A percentile compares a stretch with the other conserved stretches of the same genome.
phyloP scores from a whole-genome alignment of 2,888 invertebrate genomes.

The Rhogogaster chlorosoma region DNA sequence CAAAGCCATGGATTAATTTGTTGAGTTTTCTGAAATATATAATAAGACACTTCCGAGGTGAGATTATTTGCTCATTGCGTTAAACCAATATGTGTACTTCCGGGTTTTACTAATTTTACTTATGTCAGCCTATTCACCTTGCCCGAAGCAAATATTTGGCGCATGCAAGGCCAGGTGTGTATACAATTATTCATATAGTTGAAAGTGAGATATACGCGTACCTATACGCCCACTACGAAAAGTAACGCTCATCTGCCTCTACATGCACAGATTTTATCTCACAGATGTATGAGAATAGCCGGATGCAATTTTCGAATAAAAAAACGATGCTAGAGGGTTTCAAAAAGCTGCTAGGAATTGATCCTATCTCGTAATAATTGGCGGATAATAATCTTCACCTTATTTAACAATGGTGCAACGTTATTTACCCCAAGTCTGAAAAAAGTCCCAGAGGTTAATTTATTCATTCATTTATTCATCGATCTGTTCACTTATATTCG shows the following conservation, averaged over 20 bases:
- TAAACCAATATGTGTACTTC: not conserved
- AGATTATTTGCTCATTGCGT: not conserved
- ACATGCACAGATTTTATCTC: not conserved
- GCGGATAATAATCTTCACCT: not conserved
- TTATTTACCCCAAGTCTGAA: not conserved
- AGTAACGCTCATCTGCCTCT: not conserved
- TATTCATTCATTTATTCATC: not conserved
- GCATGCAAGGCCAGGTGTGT: conserved; percentile 19
- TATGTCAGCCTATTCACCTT: conserved; percentile 20
- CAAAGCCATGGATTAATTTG: no score
- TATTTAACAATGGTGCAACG: not conserved
- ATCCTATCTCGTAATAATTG: not conserved
- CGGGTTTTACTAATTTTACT: not conserved
- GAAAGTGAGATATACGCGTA: not conserved
- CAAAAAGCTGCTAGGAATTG: not conserved
- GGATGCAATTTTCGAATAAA: not conserved
- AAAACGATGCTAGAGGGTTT: not conserved
- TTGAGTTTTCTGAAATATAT: not conserved
- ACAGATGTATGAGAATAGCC: not conserved
- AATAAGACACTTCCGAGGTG: not conserved
- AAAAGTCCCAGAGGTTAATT: not conserved
- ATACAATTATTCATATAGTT: not conserved
- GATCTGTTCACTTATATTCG: not conserved
- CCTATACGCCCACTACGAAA: not conserved
- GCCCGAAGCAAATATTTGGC: conserved; percentile 29